A percentile compares a stretch with the other conserved stretches of the same genome.
Evolutionary conservation across 2,888 invertebrate species (phyloP).

Genomic region (Acronicta alni): DNA sequence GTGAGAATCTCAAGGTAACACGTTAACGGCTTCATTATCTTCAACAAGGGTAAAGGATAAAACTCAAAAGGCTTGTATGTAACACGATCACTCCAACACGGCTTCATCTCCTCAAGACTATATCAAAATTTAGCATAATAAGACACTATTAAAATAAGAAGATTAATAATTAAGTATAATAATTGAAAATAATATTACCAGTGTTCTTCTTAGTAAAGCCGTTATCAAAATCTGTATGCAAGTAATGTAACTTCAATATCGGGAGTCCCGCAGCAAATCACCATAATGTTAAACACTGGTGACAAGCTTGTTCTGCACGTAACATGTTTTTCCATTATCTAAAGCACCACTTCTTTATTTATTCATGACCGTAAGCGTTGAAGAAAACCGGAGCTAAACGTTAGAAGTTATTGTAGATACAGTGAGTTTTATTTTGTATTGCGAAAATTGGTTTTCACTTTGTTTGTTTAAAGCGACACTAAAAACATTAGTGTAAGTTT

Average conservation of each 20-base stretch:
- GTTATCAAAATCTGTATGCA: background rate
- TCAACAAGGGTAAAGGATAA: no score
- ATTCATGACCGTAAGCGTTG: conserved; percentile 33
- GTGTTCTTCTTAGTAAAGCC: background rate
- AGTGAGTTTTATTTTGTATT: conserved; percentile 5
- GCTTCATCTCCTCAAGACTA: no score
- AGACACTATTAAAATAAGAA: no score
- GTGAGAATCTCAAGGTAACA: conserved; percentile 1
- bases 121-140: no score
- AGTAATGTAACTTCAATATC: conserved; percentile 8
- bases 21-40: no score
- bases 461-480: conserved; percentile 1
- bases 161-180: no score
- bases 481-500: conserved; percentile 8
- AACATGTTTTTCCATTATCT: conserved; percentile 36
- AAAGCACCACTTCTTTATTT: conserved; percentile 30
- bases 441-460: conserved; percentile 23
- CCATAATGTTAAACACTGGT: conserved; percentile 18
- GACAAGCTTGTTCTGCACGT: conserved; percentile 15
- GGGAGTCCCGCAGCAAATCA: conserved; percentile 5
- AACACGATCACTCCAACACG: no score
- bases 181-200: no score
- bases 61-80: no score
- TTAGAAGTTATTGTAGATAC: conserved; percentile 11
- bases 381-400: conserved; percentile 32